Evolutionary conservation across 37 sponge, comb jelly and placozoan species (phyloP), one percentile per base, ranked within the genome.

Genomic region (Spongilla lacustris): DNA sequence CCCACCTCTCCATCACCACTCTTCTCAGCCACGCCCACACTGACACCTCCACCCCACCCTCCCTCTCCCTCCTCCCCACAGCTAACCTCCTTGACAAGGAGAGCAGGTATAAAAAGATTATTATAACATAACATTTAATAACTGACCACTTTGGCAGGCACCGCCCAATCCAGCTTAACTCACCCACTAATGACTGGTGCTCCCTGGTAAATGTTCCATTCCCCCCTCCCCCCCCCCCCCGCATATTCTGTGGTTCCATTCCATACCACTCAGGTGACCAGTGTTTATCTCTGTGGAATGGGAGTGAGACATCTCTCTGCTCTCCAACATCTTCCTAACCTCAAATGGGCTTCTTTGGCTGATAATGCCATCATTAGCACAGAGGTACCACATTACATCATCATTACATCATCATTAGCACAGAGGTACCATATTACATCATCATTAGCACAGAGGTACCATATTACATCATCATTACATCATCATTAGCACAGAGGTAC

Each of bases 271-370:
- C 50, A 95, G 89, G 88, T 95, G 30, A 98, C 96, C 2, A 75
- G 90, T 71, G 37, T 95, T 21, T 82, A 85, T 71, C 75, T 90
- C 30, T 79, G 81, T 80, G 82, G 86, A 27, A 88, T 83, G 27
- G 74, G 86, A 67, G 71, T 98, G 3, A 69, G 79, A 30, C 85
- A 89, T 32, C 75, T 98, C 34, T 71, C 86, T 36, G 74, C 67
- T 35, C 34, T 98, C 2, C 91, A 89, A 46, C 84, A 95, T 46
- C 89, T 96, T 25, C 85, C 89, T 25, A 93, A 98, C 71, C 75
- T 98, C 68, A 86, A 74, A 66, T 98, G 98, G 98, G 90, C 88
- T 32, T 96, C 90, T 41, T 91, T 98, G 37, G 83, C 82, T 27
- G 41, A 80, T 71, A 98, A 98, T 71, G 38, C 77, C 31, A 73